These are phyloP conservation scores for Dryobotodes eremita DNA, from an alignment of 2,888 invertebrate genomes.

Conservation along the genomic window DNA sequence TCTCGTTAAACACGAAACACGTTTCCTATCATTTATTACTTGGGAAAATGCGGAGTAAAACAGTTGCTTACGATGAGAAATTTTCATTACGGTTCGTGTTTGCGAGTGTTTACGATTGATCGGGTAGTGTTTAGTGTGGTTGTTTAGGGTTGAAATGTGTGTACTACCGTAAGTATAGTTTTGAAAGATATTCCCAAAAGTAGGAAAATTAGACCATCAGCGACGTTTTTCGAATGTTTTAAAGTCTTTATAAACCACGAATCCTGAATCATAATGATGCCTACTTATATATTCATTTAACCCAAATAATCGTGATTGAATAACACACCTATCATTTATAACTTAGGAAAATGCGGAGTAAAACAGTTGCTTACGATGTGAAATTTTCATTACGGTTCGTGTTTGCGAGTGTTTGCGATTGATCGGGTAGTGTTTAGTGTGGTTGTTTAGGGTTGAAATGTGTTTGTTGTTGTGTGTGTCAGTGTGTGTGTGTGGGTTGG, in stretches of 20 bases:
- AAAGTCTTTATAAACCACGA: not conserved
- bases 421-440: conserved; percentile 6
- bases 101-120: conserved; percentile 31
- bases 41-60: conserved; percentile 66
- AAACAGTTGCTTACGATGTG: conserved; percentile 39
- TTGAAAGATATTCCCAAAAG: not conserved
- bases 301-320: too few relatives aligned
- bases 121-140: not conserved
- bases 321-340: conserved; percentile 78
- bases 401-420: conserved; percentile 31
- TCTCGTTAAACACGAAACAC: conserved; percentile 73
- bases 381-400: conserved; percentile 58
- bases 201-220: not conserved
- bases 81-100: conserved; percentile 56
- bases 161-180: not conserved
- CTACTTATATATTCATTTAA: not conserved
- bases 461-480: too few relatives aligned
- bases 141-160: conserved; percentile 1
- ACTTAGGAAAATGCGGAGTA: conserved; percentile 68
- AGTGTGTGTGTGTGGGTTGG: too few relatives aligned
- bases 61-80: conserved; percentile 47
- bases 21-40: conserved; percentile 77
- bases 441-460: not conserved
- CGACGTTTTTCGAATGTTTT: not conserved
- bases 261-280: not conserved